Conservation (phyloP, 1,140 invertebrate genomes). For the Bicyclus anynana region DNA sequence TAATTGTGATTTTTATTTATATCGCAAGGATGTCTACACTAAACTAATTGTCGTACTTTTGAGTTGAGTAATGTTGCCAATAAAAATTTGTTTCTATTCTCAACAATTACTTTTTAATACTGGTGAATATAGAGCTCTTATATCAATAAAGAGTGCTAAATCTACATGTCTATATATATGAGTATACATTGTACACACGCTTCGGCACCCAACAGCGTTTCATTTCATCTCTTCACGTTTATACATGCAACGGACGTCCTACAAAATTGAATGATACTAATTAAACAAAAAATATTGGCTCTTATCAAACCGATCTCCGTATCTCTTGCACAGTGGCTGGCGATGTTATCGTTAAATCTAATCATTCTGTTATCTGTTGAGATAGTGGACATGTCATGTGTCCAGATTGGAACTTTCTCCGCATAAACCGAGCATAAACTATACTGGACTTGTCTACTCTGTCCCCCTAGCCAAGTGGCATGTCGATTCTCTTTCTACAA, state of each 20-base stretch:
- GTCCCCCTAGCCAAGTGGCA: no score
- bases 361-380: conserved; percentile 8
- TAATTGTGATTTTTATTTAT: no score
- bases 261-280: conserved; percentile 4
- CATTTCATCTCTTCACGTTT: neutral
- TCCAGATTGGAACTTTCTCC: conserved; percentile 14
- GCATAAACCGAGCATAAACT: neutral
- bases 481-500: no score
- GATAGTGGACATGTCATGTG: conserved; percentile 6
- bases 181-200: no score
- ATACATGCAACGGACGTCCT: neutral
- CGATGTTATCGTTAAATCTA: conserved; percentile 13
- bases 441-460: conserved; percentile 2
- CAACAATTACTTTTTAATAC: no score
- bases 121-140: no score
- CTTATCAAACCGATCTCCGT: conserved; percentile 13
- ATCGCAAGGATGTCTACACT: no score
- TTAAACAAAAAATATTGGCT: conserved; percentile 8
- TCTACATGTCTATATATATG: no score
- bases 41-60: no score
- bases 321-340: conserved; percentile 16
- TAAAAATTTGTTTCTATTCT: no score
- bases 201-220: neutral
- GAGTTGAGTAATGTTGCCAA: no score
- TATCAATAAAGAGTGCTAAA: no score